Evolutionary conservation across 1,140 invertebrate species (phyloP).

Genomic region (Drosophila grimshawi): DNA sequence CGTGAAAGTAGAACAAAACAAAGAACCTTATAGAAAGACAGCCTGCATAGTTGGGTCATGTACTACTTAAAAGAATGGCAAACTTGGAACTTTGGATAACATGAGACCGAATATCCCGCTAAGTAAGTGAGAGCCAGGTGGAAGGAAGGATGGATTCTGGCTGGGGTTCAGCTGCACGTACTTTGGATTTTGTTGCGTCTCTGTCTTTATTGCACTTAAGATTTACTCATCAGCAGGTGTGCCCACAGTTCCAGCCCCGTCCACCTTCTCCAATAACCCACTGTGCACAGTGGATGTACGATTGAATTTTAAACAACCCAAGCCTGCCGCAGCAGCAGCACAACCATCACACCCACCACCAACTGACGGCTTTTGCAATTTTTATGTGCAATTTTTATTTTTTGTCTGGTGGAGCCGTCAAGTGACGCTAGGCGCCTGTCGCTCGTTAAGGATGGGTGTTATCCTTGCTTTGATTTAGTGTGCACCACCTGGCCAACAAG

Average conservation of each 20-base stretch:
- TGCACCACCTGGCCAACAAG: slow-evolving; percentile 65
- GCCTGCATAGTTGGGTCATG: slow-evolving; percentile 40
- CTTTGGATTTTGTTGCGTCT: slow-evolving; percentile 73
- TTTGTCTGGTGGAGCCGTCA: slow-evolving; percentile 32
- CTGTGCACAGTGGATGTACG: slow-evolving; percentile 51
- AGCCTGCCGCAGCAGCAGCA: slow-evolving; percentile 11
- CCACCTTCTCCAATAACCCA: neutral
- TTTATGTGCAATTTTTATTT: slow-evolving; percentile 76
- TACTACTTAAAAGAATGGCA: slow-evolving; percentile 79
- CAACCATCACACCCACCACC: slow-evolving; percentile 26
- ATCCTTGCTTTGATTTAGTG: slow-evolving; percentile 70
- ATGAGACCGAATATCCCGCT: slow-evolving; percentile 77
- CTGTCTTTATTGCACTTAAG: slow-evolving; percentile 81
- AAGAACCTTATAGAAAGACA: slow-evolving; percentile 24
- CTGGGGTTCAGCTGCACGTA: slow-evolving; percentile 76
- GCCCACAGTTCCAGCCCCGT: slow-evolving; percentile 31
- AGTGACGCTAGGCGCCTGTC: slow-evolving; percentile 61
- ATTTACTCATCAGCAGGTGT: slow-evolving; percentile 83
- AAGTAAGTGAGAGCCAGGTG: slow-evolving; percentile 73
- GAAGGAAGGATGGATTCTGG: neutral
- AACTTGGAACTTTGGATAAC: slow-evolving; percentile 69
- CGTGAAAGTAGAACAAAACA: slow-evolving; percentile 74
- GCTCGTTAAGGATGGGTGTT: slow-evolving; percentile 70
- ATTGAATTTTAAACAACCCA: slow-evolving; percentile 70
- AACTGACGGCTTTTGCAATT: slow-evolving; percentile 68